These are phyloP conservation scores for Yponomeuta sedellus DNA, from an alignment of 2,888 invertebrate species.

Conservation along the genomic window DNA sequence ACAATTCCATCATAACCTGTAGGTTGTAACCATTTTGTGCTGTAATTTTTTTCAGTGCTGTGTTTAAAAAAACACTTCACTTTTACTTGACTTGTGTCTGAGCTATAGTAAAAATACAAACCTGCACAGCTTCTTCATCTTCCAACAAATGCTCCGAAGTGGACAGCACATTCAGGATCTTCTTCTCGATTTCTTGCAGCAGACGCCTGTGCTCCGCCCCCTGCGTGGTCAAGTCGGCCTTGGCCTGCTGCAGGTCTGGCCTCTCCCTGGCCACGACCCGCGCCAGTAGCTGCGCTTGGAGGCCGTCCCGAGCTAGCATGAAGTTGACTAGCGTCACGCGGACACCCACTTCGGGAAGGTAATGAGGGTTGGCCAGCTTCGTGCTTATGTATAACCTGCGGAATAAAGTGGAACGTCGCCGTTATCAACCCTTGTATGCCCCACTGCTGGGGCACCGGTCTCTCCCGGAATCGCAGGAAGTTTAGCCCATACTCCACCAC, in stretches of 20 bases:
- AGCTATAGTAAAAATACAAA: constrained; percentile 18
- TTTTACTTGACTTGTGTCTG: too few relatives aligned
- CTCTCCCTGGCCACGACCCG: constrained; percentile 94
- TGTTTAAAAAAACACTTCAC: too few relatives aligned
- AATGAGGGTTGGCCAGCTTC: constrained; percentile 94
- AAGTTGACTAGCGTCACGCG: constrained; percentile 94
- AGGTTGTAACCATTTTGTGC: too few relatives aligned
- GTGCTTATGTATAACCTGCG: constrained; percentile 93
- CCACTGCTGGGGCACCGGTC: too few relatives aligned
- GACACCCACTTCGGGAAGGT: constrained; percentile 94
- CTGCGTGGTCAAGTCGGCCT: constrained; percentile 86
- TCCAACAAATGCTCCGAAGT: constrained; percentile 80
- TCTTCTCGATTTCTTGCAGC: constrained; percentile 92
- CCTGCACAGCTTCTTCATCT: constrained; percentile 92
- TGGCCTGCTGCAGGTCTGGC: constrained; percentile 94
- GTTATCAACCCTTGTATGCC: too few relatives aligned
- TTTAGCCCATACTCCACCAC: too few relatives aligned
- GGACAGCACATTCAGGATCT: constrained; percentile 82
- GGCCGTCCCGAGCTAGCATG: constrained; percentile 91
- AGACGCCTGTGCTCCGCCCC: constrained; percentile 89
- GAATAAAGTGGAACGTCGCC: background rate
- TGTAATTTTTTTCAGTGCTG: too few relatives aligned
- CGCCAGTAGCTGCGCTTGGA: constrained; percentile 92
- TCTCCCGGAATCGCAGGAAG: too few relatives aligned
- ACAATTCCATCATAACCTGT: too few relatives aligned